Base-by-base conservation (phyloP, 2,888 invertebrate genomes). In the Kryphioiulus occultus region DNA sequence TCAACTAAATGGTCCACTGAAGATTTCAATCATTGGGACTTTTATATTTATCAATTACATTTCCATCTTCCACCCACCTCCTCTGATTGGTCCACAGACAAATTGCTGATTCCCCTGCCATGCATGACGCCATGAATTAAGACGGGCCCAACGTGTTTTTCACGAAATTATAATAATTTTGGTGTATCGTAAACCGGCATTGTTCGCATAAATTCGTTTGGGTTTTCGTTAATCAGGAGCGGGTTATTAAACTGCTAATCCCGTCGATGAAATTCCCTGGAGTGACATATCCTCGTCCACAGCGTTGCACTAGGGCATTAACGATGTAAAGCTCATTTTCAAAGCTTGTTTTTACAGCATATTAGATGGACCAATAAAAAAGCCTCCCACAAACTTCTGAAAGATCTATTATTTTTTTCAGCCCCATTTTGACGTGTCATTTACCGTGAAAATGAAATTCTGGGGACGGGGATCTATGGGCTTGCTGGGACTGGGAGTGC, bases 161-260 rank as follows among this genome's bases (percentile, higher is more conserved):
- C 47, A n/a, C 44, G 15, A 53, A 86, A 86, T 86, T 86, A 44
- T 86, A 86, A 86, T 86, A 86, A 86, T 86, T 44, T n/a, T 1
- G 12, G 26, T 22, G 86, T 47, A 47, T 86, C 86, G 44, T 47
- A 86, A 86, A 47, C n/a, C 44, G 4, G n/a, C 47, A 47, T 86
- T 85, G 85, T 86, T 86, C 86, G 22, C n/a, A n/a, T 86, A 86
- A 86, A 86, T 86, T 86, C 86, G 53, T 86, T 47, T 30, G 39
- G 84, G 86, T 86, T 39, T 44, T 86, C 19, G 47, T 10, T 86
- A 86, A 86, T 86, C 86, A 86, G 86, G 86, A 86, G 39, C 32
- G 86, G 86, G 86, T 86, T 86, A 86, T 86, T 86, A 86, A 86
- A 86, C 86, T 86, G 26, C 86, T 86, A 86, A 86, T 86, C 86